Percentiles rank a stretch among this genome's conserved stretches.
Evolutionary conservation across 2,113 vertebrate genomes (phyloP).

Genomic region (Irena cyanogastra): DNA sequence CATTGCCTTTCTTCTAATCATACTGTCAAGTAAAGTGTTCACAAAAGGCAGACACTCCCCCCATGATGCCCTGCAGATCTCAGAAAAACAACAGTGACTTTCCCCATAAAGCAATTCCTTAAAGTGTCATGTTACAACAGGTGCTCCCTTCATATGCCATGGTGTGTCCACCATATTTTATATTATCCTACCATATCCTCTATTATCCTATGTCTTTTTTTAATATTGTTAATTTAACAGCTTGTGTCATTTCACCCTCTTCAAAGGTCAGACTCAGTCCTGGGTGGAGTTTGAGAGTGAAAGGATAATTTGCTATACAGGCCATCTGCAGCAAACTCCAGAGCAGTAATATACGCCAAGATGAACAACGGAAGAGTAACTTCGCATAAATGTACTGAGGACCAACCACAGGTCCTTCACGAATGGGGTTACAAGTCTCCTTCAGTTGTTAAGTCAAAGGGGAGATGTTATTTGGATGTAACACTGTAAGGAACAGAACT

Average conservation of each 20-base stretch:
- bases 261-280: not conserved
- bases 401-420: rapidly evolving
- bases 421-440: not conserved
- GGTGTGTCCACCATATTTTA: not conserved
- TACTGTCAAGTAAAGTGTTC: not conserved
- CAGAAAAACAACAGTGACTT: not conserved
- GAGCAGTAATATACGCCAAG: not conserved
- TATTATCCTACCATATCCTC: not conserved
- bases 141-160: not conserved
- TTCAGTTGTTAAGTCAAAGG: not conserved
- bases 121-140: not conserved
- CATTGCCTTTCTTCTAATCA: not conserved
- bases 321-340: not conserved
- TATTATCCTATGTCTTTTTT: not conserved
- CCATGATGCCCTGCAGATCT: not conserved
- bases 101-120: not conserved
- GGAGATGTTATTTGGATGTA: not conserved
- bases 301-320: not conserved
- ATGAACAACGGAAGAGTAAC: not conserved
- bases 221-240: not conserved
- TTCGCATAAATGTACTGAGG: not conserved
- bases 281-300: not conserved
- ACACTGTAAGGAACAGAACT: not conserved
- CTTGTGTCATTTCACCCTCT: not conserved
- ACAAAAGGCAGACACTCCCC: not conserved